Conservation (phyloP, 2,888 invertebrate species). For the Eristalinus sepulchralis region DNA sequence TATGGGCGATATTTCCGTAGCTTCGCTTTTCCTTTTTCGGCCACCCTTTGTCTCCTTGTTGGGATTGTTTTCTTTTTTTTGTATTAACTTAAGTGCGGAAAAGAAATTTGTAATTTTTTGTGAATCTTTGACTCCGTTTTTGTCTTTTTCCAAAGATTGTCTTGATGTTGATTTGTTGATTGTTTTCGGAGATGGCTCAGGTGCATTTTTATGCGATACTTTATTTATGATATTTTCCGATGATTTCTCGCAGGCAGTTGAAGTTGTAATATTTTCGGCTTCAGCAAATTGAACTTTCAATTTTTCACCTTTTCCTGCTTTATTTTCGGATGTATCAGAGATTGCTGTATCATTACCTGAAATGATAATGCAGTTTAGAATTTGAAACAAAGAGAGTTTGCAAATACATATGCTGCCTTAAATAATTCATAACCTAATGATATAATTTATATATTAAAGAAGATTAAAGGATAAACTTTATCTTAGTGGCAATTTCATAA, state of each 20-base stretch:
- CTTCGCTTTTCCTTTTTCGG: slow-evolving; percentile 26
- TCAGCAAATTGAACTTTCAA: not conserved
- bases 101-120: slow-evolving; percentile 48
- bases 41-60: not conserved
- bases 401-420: too few relatives aligned
- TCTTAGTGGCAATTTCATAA: too few relatives aligned
- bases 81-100: not conserved
- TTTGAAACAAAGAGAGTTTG: not conserved
- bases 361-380: not conserved
- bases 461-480: too few relatives aligned
- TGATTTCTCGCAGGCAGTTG: not conserved
- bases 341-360: not conserved
- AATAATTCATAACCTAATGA: too few relatives aligned
- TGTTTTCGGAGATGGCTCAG: not conserved
- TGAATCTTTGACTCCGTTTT: not conserved
- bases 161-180: not conserved
- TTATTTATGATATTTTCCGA: not conserved
- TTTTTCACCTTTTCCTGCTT: not conserved
- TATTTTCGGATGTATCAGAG: not conserved
- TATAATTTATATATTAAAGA: too few relatives aligned
- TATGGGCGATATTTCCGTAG: not conserved
- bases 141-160: not conserved
- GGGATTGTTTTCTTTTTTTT: not conserved
- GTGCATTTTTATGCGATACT: not conserved
- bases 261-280: not conserved